Conservation (phyloP, 1,140 invertebrate species). For the Metaphire vulgaris region DNA sequence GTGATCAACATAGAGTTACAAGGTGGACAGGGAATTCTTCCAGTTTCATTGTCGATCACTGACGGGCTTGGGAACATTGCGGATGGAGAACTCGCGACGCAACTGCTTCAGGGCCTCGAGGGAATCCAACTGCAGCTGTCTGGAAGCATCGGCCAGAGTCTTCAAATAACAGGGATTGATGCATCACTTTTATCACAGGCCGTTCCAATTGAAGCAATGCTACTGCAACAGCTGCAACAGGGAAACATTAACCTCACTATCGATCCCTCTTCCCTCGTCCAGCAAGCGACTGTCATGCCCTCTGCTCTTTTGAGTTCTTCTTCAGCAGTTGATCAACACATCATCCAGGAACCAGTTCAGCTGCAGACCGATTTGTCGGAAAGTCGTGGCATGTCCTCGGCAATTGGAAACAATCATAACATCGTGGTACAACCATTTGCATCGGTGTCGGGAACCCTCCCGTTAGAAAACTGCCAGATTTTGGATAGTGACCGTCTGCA, state of each 20-base stretch:
- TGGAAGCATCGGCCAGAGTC: conserved; percentile 39
- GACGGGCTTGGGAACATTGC: conserved; percentile 30
- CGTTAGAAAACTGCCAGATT: background rate
- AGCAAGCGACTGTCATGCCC: conserved; percentile 17
- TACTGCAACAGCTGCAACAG: conserved; percentile 53
- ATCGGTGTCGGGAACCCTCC: background rate
- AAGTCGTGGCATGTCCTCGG: background rate
- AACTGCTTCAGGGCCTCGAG: conserved; percentile 33
- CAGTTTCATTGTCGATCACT: conserved; percentile 41
- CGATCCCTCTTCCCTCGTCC: conserved; percentile 38
- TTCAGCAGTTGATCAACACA: background rate
- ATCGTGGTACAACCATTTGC: background rate
- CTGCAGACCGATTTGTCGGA: background rate
- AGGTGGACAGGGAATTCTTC: conserved; percentile 39
- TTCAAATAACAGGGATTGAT: conserved; percentile 53
- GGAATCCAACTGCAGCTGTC: conserved; percentile 51
- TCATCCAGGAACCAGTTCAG: background rate
- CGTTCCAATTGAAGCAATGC: conserved; percentile 52
- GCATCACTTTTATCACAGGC: conserved; percentile 47
- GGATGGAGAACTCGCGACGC: conserved; percentile 6
- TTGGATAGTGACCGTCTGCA: background rate
- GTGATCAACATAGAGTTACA: conserved; percentile 46
- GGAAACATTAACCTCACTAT: conserved; percentile 52
- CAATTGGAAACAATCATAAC: background rate
- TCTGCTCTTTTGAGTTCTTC: no score